Evolutionary conservation across 2,797 vertebrate genomes (phyloP), one percentile per base, ranked within the genome.

Genomic region (Ataeniobius toweri): DNA sequence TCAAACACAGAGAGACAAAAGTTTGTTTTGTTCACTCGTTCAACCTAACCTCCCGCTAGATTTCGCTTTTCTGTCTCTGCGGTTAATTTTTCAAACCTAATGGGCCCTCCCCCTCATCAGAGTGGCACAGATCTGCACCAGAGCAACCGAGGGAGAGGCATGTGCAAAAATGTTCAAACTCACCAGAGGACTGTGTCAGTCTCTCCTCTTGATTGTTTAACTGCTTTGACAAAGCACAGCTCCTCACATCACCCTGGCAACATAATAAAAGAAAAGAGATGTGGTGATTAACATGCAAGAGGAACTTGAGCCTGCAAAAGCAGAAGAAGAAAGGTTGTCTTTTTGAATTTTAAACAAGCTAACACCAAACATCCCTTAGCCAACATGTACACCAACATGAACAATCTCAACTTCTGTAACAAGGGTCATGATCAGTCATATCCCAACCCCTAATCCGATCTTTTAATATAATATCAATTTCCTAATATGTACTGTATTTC

Each of bases 181-280:
- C 93, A 99, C 98, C 98, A 89, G 83, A 88, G 28, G 93, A 86
- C 69, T 94, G 95, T 75, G 89, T 88, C 22, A 86, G 82, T 73
- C 90, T 86, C 0, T 96, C 94, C 74, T 97, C 96, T 73, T 85
- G 80, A 69, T 96, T 94, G 87, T 90, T 90, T 28, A 81, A 79
- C 78, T 92, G 90, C 59, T 91, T 93, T 48, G 94, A 68, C 0
- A 68, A 75, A 24, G 89, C 79, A 12, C 93, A 89, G 73, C 90
- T 92, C 90, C 96, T 96, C 86, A 85, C 83, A 78, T 96, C 93
- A 28, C 91, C 95, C 97, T 99, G 92, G 84, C 89, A 95, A 96
- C 91, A 82, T 82, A 89, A 90, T 55, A 88, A 70, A 85, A 5
- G 76, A 85, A 88, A 83, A 83, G 69, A 69, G 13, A 82, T 74